These are phyloP conservation scores for Liopterus haemorrhoidalis DNA, from an alignment of 2,888 invertebrate species.

Conservation along the genomic window DNA sequence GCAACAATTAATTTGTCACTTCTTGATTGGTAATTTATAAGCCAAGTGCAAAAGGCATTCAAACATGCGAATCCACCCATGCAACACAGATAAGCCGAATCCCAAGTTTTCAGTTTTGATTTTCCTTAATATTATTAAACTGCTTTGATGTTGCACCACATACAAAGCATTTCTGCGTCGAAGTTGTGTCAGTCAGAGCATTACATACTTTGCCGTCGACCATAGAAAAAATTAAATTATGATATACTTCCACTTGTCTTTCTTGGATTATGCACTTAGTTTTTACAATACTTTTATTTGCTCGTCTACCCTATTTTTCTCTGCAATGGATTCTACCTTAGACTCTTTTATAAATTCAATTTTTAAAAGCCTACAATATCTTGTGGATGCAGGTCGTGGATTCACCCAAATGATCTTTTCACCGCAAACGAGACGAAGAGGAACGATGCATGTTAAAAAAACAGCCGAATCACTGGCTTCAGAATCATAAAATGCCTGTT, in stretches of 20 bases:
- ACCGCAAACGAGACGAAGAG: constrained; percentile 31
- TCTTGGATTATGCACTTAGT: constrained; percentile 14
- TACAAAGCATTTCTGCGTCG: no score
- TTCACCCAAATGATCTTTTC: constrained; percentile 36
- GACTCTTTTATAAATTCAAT: constrained; percentile 35
- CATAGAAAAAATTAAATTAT: constrained; percentile 29
- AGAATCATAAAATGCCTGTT: constrained; percentile 30
- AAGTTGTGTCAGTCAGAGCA: no score
- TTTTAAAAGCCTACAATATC: constrained; percentile 35
- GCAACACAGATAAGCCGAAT: no score
- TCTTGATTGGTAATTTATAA: no score
- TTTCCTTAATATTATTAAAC: no score
- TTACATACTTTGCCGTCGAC: constrained; percentile 32
- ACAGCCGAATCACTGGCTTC: constrained; percentile 32
- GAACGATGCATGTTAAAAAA: constrained; percentile 35
- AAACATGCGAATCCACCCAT: no score
- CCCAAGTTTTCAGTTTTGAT: no score
- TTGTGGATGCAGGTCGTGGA: constrained; percentile 32
- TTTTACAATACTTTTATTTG: constrained; percentile 21
- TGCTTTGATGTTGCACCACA: no score
- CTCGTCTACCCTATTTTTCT: constrained; percentile 24
- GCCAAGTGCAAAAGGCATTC: no score
- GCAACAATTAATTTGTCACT: constrained; percentile 24
- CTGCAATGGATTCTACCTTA: constrained; percentile 25
- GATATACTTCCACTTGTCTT: constrained; percentile 19